These are phyloP conservation scores for Ophonus ardosiacus DNA, from an alignment of 2,888 invertebrate species.

Conservation along the genomic window DNA sequence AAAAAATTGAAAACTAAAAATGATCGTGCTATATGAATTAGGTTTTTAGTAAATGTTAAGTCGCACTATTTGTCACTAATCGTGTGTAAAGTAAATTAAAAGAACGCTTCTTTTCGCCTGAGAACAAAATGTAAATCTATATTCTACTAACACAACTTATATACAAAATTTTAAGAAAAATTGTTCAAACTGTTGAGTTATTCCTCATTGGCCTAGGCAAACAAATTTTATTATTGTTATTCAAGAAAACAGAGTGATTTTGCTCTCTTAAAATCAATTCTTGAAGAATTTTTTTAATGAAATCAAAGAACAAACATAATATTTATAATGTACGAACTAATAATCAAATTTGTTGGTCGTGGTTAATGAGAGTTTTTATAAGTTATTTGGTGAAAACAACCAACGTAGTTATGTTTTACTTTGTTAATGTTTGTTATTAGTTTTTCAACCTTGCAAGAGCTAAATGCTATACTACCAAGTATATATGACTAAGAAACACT, in stretches of 20 bases:
- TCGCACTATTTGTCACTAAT: slow-evolving; percentile 62
- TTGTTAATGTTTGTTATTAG: slow-evolving; percentile 54
- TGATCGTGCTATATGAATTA: slow-evolving; percentile 61
- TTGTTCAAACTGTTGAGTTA: slow-evolving; percentile 45
- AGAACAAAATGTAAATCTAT: slow-evolving; percentile 58
- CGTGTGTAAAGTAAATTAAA: slow-evolving; percentile 57
- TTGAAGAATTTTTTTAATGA: slow-evolving; percentile 10
- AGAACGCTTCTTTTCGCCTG: slow-evolving; percentile 52
- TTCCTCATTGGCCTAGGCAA: slow-evolving; percentile 9
- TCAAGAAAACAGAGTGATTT: background rate
- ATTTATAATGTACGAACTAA: background rate
- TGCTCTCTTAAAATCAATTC: background rate
- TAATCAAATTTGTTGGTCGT: slow-evolving; percentile 12
- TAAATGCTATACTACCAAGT: slow-evolving; percentile 52
- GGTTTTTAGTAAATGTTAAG: slow-evolving; percentile 62
- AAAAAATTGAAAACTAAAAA: slow-evolving; percentile 59
- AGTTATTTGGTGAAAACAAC: slow-evolving; percentile 35
- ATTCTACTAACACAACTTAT: slow-evolving; percentile 54
- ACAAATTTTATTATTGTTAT: slow-evolving; percentile 16
- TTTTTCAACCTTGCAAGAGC: slow-evolving; percentile 51
- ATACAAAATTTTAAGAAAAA: slow-evolving; percentile 50
- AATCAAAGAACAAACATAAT: background rate
- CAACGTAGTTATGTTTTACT: slow-evolving; percentile 46
- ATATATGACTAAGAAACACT: slow-evolving; percentile 70
- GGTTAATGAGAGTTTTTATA: slow-evolving; percentile 6